Conservation (phyloP, 2,113 vertebrate species). For the Podarcis cretensis region DNA sequence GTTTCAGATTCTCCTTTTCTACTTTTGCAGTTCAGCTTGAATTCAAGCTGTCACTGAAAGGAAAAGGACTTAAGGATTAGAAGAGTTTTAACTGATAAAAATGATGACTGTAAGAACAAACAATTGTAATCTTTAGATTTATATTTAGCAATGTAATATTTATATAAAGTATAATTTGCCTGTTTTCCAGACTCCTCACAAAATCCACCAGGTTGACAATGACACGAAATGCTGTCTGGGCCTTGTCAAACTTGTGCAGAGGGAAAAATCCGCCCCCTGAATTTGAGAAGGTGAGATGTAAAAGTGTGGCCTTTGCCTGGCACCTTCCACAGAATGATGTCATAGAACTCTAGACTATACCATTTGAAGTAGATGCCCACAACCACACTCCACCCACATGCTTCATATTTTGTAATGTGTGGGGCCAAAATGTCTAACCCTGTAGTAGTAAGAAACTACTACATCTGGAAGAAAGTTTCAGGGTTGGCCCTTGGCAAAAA, state of each 20-base stretch:
- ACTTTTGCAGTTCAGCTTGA: too few species aligned
- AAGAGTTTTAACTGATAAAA: not conserved
- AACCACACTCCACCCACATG: too few species aligned
- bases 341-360: not conserved
- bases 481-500: too few species aligned
- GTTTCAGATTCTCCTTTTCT: not conserved
- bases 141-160: not conserved
- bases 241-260: constrained; percentile 96
- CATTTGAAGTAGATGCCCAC: not conserved
- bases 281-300: constrained; percentile 90
- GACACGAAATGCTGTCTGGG: constrained; percentile 99
- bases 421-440: not conserved
- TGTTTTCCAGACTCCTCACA: constrained; percentile 87
- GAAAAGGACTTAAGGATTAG: not conserved
- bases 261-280: constrained; percentile 96
- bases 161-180: not conserved
- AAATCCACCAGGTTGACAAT: constrained; percentile 96
- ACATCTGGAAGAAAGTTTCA: not conserved
- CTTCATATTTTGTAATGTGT: not conserved
- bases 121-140: not conserved
- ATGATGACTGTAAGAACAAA: not conserved
- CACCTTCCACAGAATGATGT: not conserved
- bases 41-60: too few species aligned
- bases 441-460: not conserved
- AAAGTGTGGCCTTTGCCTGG: not conserved